A percentile compares a stretch with the other conserved stretches of the same genome.
These are phyloP conservation scores for Euura saliciscinereae DNA, from an alignment of 1,140 invertebrate species.

Conservation along the genomic window DNA sequence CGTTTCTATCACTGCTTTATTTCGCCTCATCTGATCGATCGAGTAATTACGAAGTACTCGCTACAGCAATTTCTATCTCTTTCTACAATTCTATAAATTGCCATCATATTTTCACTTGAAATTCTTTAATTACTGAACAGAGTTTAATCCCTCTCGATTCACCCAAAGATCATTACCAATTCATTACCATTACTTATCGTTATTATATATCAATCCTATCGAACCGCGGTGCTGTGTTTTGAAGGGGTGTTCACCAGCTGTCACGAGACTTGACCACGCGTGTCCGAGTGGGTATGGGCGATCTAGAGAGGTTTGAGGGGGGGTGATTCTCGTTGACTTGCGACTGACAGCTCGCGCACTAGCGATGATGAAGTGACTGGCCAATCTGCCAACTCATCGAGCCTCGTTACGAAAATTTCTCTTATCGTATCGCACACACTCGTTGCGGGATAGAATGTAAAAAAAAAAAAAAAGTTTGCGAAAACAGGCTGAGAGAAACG, in stretches of 20 bases:
- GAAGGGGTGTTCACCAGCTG: not conserved
- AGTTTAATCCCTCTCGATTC: no score
- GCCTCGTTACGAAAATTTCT: not conserved
- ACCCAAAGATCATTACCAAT: no score
- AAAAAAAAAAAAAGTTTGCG: no score
- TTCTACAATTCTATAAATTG: no score
- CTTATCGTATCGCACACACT: not conserved
- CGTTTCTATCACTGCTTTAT: not conserved
- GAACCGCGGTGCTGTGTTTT: not conserved
- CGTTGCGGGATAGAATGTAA: not conserved
- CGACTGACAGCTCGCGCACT: slow-evolving; percentile 1
- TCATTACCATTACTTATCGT: no score
- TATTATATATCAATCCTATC: no score
- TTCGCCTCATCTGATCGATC: no score
- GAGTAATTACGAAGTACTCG: no score
- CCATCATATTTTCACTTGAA: no score
- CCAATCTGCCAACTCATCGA: slow-evolving; percentile 4
- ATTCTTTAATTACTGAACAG: no score
- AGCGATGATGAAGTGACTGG: not conserved
- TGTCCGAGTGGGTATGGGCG: not conserved
- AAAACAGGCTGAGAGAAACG: no score
- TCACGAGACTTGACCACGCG: not conserved
- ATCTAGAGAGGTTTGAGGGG: not conserved
- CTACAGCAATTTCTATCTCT: no score
- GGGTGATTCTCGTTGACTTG: not conserved